Evolutionary conservation across 1,140 invertebrate species (phyloP).

Genomic region (Lepidurus apus): DNA sequence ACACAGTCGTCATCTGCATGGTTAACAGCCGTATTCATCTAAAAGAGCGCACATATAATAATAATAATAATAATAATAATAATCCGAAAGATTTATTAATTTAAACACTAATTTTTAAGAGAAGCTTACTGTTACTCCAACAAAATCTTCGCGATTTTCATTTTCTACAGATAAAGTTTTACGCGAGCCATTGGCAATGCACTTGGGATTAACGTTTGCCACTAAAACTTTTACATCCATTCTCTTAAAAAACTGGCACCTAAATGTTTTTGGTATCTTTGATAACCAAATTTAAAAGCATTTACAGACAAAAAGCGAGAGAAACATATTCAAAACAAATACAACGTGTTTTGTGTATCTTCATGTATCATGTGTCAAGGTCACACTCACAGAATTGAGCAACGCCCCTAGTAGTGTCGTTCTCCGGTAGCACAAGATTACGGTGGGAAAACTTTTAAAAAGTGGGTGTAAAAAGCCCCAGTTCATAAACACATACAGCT

Average conservation of each 20-base stretch:
- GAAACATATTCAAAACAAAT: slow-evolving; percentile 2
- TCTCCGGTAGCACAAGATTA: too few relatives aligned
- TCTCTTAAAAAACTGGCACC: background rate
- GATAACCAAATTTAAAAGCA: background rate
- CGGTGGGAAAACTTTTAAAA: too few relatives aligned
- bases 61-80: too few relatives aligned
- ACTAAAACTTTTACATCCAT: slow-evolving; percentile 16
- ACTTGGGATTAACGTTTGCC: background rate
- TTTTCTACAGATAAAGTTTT: background rate
- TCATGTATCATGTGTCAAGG: background rate
- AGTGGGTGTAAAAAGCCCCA: too few relatives aligned
- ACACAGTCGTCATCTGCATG: background rate
- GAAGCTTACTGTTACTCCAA: background rate
- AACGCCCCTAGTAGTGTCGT: too few relatives aligned
- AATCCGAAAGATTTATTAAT: too few relatives aligned
- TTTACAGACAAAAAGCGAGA: background rate
- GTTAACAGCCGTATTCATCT: background rate
- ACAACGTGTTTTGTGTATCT: background rate
- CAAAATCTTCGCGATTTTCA: background rate
- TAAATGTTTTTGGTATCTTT: background rate
- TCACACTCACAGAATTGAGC: background rate
- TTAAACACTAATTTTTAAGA: too few relatives aligned
- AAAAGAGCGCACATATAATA: background rate
- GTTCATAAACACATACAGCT: too few relatives aligned
- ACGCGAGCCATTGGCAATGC: background rate